These are phyloP conservation scores for Lithobates sylvaticus DNA, from an alignment of 2,797 vertebrate species.

Conservation along the genomic window DNA sequence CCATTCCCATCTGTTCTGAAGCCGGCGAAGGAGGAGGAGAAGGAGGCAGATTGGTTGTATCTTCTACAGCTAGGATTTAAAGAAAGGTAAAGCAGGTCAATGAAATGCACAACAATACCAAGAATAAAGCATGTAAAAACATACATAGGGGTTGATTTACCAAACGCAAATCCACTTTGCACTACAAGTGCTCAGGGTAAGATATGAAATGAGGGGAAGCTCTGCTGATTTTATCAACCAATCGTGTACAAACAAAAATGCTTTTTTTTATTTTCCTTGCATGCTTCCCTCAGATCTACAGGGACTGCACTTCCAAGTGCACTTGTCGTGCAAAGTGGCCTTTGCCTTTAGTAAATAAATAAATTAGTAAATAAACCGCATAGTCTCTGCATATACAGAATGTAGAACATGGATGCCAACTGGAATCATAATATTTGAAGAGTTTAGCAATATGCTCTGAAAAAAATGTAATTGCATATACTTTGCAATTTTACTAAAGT, in stretches of 20 bases:
- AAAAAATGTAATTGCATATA: background rate
- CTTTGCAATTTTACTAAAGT: background rate
- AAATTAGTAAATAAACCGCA: too few species aligned
- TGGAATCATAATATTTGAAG: background rate
- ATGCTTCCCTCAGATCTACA: too few species aligned
- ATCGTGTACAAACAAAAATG: too few species aligned
- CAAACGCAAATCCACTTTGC: too few species aligned
- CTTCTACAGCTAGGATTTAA: constrained; percentile 79
- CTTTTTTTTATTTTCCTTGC: too few species aligned
- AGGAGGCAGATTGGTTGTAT: constrained; percentile 95
- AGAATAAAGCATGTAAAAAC: background rate
- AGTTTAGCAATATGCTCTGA: background rate
- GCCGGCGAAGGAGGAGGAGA: constrained; percentile 96
- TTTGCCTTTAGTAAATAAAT: too few species aligned
- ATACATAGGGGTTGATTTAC: background rate
- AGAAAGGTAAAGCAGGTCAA: constrained; percentile 54
- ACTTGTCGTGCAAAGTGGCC: too few species aligned
- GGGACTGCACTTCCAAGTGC: too few species aligned
- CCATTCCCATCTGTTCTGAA: constrained; percentile 88
- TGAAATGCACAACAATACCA: background rate
- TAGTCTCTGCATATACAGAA: background rate
- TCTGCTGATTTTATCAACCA: too few species aligned
- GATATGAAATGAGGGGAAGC: too few species aligned
- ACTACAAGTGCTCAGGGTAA: too few species aligned
- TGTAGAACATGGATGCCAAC: background rate